Percentiles rank a stretch among this genome's conserved stretches.
Conservation (phyloP, 2,797 vertebrate species). For the Pseudochirops corinnae region DNA sequence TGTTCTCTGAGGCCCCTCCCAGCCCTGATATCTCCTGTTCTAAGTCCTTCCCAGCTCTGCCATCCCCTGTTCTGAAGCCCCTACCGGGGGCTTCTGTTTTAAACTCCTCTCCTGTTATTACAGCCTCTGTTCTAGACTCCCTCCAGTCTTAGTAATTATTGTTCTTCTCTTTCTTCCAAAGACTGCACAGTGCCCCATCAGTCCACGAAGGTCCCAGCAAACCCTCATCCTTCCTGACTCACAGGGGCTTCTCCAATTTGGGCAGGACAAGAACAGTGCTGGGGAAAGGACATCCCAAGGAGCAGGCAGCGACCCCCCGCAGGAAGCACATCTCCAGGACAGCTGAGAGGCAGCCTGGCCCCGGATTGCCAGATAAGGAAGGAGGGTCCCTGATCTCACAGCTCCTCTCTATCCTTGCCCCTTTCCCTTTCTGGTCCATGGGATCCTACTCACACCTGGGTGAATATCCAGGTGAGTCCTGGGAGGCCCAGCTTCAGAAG, state of each 20-base stretch:
- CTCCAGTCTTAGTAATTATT: neutral
- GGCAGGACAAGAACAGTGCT: fast-evolving
- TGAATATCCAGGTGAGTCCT: fast-evolving
- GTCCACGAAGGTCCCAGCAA: neutral
- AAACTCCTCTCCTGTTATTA: neutral
- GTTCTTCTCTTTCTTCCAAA: neutral
- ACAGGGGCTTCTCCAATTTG: fast-evolving
- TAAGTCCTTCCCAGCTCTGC: too few species aligned
- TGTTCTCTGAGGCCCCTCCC: neutral
- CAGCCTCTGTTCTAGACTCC: neutral
- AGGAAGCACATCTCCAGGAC: slow-evolving; percentile 43
- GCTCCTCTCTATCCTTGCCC: neutral
- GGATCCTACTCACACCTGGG: fast-evolving
- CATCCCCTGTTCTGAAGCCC: neutral
- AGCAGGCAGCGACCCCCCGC: slow-evolving; percentile 41
- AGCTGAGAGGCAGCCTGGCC: slow-evolving; percentile 62
- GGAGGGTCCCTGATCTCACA: slow-evolving; percentile 6
- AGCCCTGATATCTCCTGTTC: too few species aligned
- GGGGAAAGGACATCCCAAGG: slow-evolving; percentile 45
- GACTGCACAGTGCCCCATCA: neutral
- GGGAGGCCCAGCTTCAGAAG: neutral
- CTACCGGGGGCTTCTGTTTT: too few species aligned
- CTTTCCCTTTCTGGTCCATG: neutral
- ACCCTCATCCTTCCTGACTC: neutral
- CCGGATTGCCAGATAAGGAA: slow-evolving; percentile 45